Percentiles rank a stretch among this genome's conserved stretches.
Conservation (phyloP, 2,888 invertebrate genomes). For the Chloroclystis v-ata region DNA sequence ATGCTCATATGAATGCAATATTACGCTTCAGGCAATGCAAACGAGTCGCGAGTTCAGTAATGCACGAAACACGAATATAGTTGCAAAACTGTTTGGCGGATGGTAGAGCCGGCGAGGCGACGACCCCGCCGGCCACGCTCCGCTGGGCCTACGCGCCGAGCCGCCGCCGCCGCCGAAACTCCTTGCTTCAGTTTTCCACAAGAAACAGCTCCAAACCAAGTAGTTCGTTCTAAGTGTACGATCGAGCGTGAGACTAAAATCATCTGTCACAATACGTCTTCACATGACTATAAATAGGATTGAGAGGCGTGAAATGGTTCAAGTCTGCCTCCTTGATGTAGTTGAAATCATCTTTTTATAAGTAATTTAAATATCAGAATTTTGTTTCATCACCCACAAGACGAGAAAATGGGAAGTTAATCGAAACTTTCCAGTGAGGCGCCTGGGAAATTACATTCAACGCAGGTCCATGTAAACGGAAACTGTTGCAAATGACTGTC, state of each 20-base stretch:
- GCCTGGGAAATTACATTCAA: conserved; percentile 19
- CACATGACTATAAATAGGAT: neutral
- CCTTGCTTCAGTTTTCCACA: conserved; percentile 75
- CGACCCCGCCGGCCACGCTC: conserved; percentile 65
- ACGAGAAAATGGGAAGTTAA: conserved; percentile 1
- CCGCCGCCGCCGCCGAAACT: conserved; percentile 75
- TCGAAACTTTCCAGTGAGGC: conserved; percentile 18
- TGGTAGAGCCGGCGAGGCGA: conserved; percentile 45
- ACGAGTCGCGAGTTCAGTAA: conserved; percentile 6
- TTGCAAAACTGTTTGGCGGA: conserved; percentile 16
- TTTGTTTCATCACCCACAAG: neutral
- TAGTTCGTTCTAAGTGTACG: neutral
- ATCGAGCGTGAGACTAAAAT: no score
- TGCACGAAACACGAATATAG: conserved; percentile 11
- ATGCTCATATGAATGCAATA: no score
- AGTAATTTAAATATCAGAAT: neutral
- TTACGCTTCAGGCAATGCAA: neutral
- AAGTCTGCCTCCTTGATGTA: neutral
- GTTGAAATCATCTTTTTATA: no score
- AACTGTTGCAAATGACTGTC: conserved; percentile 42
- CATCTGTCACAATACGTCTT: neutral
- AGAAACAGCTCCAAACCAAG: conserved; percentile 37
- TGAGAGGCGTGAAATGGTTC: neutral
- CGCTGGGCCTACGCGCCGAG: conserved; percentile 55
- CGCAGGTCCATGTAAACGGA: conserved; percentile 24